These are phyloP conservation scores for Acrocyrtus sp. DNA, from an alignment of 2,888 invertebrate species.

Conservation along the genomic window DNA sequence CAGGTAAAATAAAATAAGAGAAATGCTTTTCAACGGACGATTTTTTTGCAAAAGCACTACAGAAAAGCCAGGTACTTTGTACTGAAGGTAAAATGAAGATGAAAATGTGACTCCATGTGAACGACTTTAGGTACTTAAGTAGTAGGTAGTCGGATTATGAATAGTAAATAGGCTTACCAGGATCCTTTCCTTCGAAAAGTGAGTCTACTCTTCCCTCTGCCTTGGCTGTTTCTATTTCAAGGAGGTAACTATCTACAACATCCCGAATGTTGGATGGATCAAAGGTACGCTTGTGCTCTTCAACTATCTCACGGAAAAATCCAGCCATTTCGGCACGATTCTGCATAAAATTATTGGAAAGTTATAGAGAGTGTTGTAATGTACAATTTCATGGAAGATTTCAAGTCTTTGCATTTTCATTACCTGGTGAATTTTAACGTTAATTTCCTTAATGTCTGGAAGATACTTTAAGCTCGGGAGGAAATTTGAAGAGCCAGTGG, in stretches of 20 bases:
- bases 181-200: conserved; percentile 86
- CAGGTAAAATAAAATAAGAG: too few species aligned
- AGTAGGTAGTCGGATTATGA: too few species aligned
- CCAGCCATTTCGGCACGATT: conserved; percentile 87
- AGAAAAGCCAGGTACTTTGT: too few species aligned
- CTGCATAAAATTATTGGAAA: conserved; percentile 62
- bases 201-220: conserved; percentile 78
- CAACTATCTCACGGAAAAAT: conserved; percentile 85
- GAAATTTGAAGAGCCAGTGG: conserved; percentile 84
- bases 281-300: conserved; percentile 81
- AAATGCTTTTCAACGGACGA: neutral
- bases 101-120: too few species aligned
- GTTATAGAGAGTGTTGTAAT: too few species aligned
- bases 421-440: conserved; percentile 60
- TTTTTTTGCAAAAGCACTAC: too few species aligned
- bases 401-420: too few species aligned
- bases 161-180: too few species aligned
- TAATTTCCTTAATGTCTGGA: conserved; percentile 66
- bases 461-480: conserved; percentile 79
- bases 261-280: conserved; percentile 82
- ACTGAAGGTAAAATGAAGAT: too few species aligned
- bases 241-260: conserved; percentile 85
- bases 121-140: too few species aligned
- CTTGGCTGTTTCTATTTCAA: conserved; percentile 85
- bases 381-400: too few species aligned